Evolutionary conservation across 2,888 invertebrate genomes (phyloP), one percentile per base, ranked within the genome.

Genomic region (Sarcophaga subvicina): DNA sequence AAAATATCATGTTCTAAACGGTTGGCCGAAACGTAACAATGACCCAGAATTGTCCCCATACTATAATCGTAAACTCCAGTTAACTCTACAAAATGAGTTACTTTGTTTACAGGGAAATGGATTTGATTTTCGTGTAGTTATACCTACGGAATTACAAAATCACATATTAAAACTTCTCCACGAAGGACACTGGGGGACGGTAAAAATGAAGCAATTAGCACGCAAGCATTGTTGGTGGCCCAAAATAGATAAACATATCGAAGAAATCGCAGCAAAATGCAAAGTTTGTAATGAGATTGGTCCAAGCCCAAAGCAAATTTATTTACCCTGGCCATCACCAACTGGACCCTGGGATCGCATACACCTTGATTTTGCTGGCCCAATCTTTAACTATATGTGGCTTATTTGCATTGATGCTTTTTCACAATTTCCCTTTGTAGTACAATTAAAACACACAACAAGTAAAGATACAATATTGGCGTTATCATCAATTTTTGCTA

Each of bases 361-460:
- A 37, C 37, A 37, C 92, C 1, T 37, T 37, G 37, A 37, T 37
- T 37, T 37, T 37, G 37, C 37, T 37, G 93, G 93, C 12, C 92
- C 92, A 47, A 88, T 91, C 11, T 85, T 66, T n/a, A 78, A 81
- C 47, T 78, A 71, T 6, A 87, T 87, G 87, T 85, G 78, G 79
- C 79, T 87, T 11, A 85, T 87, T 11, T 81, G 73, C 54, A 67
- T 87, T 10, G 81, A 87, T 27, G 84, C 77, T 37, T 87, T 64
- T 76, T 83, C 76, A 4, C 79, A 86, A 49, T 87, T 83, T 77
- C 81, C 87, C 6, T 87, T 71, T 47, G 49, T 84, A 17, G 45
- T 12, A 2, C 66, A 66, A 80, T 14, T 73, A 37, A 22, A 75
- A 17, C 72, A 25, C 22, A 88, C 85, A 22, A 85, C 76, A 8